Base-by-base conservation (phyloP, 2,888 invertebrate species). In the Stegophylla sp. region DNA sequence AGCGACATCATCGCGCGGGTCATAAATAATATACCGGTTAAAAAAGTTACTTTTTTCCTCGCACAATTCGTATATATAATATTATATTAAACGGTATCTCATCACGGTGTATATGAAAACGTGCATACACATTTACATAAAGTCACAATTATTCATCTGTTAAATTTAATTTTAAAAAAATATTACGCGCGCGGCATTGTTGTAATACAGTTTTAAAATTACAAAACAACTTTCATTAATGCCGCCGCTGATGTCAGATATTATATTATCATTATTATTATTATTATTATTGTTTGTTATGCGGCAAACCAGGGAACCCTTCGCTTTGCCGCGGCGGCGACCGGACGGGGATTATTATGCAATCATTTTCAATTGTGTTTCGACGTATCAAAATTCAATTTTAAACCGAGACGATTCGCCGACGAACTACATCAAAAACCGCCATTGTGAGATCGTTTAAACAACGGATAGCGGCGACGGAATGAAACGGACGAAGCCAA, bases 351-450 rank as follows among this genome's bases (percentile, higher is more conserved):
- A 69, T 69, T 69, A 53, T 69, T 69, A 28, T 51, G n/a, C 12
- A 56, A 23, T 56, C 23, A 56, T 69, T 69, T 34, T 34, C 51
- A 34, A 20, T 64, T 41, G 64, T 20, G 20, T 64, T 64, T 64
- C 41, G 64, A 34, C 34, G 69, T 69, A 51, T 69, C 34, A 69
- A 69, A 69, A 69, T 69, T 28, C 28, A 69, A 51, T 69, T 61
- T 69, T 34, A 51, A 51, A 51, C 69, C 28, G 13, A n/a, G 13
- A n/a, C 69, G 7, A n/a, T 10, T 69, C 28, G 13, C 12, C n/a
- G n/a, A n/a, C n/a, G 26, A 15, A 28, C 15, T 61, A 61, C 28
- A 61, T 34, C 15, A 28, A n/a, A n/a, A n/a, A n/a, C n/a, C n/a
- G n/a, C 7, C 4, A 61, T 61, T 61, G 7, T 17, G 28, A 34